Evolutionary conservation across 2,113 vertebrate species (phyloP), one percentile per base, ranked within the genome.

Genomic region (Lanius ludovicianus): DNA sequence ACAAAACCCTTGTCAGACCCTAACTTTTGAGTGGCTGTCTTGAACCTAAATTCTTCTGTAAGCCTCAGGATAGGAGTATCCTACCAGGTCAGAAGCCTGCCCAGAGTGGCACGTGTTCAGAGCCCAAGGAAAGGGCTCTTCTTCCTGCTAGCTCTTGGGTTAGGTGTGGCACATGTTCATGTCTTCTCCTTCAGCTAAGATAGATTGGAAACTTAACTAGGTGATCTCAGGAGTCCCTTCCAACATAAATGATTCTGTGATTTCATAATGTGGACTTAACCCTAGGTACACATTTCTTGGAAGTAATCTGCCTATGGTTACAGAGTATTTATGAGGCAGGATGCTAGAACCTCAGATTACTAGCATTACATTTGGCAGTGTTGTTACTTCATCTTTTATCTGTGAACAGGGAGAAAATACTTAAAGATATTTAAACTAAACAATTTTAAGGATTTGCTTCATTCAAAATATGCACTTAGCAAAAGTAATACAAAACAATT

Each of bases 31-130:
- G 56, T 53, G 28, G 27, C 25, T 47, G 25, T 25, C 41, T 70
- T 65, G n/a, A 42, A 67, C 46, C 41, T 33, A 62, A 75, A 35
- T 62, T 79, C 67, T 91, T 14, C 42, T 70, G 31, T 9, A 10
- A 71, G 6, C 13, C 11, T 28, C 28, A 41, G 63, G 14, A 24
- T 46, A 60, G 25, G 31, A 35, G 10, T 70, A 22, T 28, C 12
- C 6, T 16, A 35, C 12, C 25, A 53, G 47, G 35, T 47, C 47
- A 42, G 56, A 12, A 59, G 33, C 35, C 68, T 0, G 0, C 16
- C 12, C 6, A 4, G 28, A 5, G 35, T 30, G 63, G 13, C 21
- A 7, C 5, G 13, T 73, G 70, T 47, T 85, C 46, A 55, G 20
- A 77, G 11, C 13, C 8, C 35, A 41, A 15, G 11, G 13, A 62